Percentiles rank a stretch among this genome's conserved stretches.
Conservation (phyloP, 1,140 invertebrate genomes). For the Drosophila tani region DNA sequence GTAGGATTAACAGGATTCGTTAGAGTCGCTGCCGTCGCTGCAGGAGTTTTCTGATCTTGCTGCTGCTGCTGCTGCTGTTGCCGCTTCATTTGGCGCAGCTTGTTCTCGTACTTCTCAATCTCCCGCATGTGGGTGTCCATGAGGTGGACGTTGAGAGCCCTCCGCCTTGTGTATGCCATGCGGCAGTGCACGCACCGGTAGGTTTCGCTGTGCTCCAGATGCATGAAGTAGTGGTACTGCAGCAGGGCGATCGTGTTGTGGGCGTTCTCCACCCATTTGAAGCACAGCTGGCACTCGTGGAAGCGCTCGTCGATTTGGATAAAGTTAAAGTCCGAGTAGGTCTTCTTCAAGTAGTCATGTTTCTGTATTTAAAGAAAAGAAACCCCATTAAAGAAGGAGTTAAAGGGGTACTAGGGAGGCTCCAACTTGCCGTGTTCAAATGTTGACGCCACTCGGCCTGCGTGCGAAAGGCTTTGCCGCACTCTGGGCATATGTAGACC, state of each 20-base stretch:
- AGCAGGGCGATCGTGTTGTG: conserved; percentile 74
- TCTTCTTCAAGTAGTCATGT: conserved; percentile 74
- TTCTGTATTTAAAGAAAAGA: conserved; percentile 34
- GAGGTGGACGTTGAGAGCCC: conserved; percentile 69
- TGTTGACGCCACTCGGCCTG: conserved; percentile 78
- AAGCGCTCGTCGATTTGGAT: conserved; percentile 72
- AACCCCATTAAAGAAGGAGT: not conserved
- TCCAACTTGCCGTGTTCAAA: conserved; percentile 55
- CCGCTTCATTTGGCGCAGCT: conserved; percentile 54
- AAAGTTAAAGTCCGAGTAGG: conserved; percentile 72
- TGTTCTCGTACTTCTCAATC: conserved; percentile 70
- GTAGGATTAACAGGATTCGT: no score
- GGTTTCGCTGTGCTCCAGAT: conserved; percentile 67
- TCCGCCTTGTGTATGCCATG: conserved; percentile 62
- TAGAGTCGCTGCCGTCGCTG: not conserved
- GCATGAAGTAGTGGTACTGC: conserved; percentile 80
- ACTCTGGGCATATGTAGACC: conserved; percentile 78
- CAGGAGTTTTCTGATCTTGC: not conserved
- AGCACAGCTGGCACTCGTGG: conserved; percentile 76
- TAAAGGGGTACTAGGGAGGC: not conserved
- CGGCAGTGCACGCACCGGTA: conserved; percentile 75
- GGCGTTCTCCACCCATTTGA: conserved; percentile 78
- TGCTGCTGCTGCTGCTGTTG: conserved; percentile 22
- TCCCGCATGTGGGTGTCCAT: conserved; percentile 62
- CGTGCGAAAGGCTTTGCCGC: conserved; percentile 72